Percentiles rank a stretch among this genome's conserved stretches.
These are phyloP conservation scores for Tridacna gigas DNA, from an alignment of 2,888 invertebrate species.

Conservation along the genomic window DNA sequence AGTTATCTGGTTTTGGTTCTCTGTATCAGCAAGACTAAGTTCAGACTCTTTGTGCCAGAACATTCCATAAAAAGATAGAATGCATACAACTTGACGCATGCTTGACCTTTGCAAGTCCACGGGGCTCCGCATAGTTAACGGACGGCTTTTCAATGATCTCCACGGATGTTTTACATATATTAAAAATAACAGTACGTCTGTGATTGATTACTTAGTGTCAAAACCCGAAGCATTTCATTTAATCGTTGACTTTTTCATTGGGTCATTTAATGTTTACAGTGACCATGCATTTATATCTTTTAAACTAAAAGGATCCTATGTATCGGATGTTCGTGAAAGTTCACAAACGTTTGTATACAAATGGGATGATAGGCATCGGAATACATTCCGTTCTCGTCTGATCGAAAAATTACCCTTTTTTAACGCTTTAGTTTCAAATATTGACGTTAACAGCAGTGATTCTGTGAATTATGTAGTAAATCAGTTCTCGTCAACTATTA, in stretches of 20 bases:
- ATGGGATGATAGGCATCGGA: background rate
- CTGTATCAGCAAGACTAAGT: too few species aligned
- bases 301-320: too few species aligned
- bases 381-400: slow-evolving; percentile 11
- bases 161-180: too few species aligned
- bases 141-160: too few species aligned
- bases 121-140: too few species aligned
- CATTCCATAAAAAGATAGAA: too few species aligned
- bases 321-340: background rate
- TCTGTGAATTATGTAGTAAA: slow-evolving; percentile 1
- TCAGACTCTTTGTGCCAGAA: too few species aligned
- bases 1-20: too few species aligned
- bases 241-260: background rate
- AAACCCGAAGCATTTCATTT: background rate
- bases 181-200: too few species aligned
- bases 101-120: too few species aligned
- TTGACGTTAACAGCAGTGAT: background rate
- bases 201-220: background rate
- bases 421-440: background rate
- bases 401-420: slow-evolving; percentile 20
- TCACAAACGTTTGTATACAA: background rate
- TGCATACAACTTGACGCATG: too few species aligned
- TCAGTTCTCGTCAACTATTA: background rate
- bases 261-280: background rate
- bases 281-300: background rate